Evolutionary conservation across 1,140 invertebrate species (phyloP), one percentile per base, ranked within the genome.

Genomic region (Chymomyza costata): DNA sequence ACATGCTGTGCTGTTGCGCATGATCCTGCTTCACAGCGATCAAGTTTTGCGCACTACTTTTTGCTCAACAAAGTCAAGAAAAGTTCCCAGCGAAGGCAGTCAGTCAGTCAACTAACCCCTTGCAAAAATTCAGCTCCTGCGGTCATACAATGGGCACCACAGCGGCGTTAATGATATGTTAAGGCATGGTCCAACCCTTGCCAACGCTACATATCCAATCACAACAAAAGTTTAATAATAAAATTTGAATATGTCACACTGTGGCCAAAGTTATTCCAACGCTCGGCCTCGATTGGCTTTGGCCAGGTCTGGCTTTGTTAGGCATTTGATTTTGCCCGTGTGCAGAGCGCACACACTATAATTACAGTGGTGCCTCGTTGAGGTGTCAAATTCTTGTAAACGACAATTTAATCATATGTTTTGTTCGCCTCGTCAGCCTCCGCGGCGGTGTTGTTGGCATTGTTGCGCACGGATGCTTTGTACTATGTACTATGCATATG

Each of bases 121-220:
- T 53, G 14, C 21, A 25, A 21, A 50, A 10, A 28, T 40, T 18
- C 21, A n/a, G 19, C 16, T 28, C 11, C 59, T 71, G 65, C 65
- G 68, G 68, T 78, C 46, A 48, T 49, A 70, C 76, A 81, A 70
- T 65, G 57, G 76, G 78, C 60, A 59, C 68, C 54, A 60, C 57
- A 56, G 65, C 64, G 80, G 68, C 62, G 65, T 57, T 83, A 83
- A 83, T 83, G 80, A 83, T 83, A 82, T 80, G 73, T 46, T 10
- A 28, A 5, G 25, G 5, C 5, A 28, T 28, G 10, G 3, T 35
- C 60, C 38, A 47, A 64, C 59, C 60, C 60, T 53, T 44, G 15
- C 18, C 1, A 43, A 47, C 41, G 35, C 41, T 47, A 55, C 34
- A 63, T 32, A 41, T 31, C 25, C 66, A 48, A 69, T 69, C 66